phyloP scores from a whole-genome alignment of 2,113 vertebrate species.

The Spizaetus ornatus region DNA sequence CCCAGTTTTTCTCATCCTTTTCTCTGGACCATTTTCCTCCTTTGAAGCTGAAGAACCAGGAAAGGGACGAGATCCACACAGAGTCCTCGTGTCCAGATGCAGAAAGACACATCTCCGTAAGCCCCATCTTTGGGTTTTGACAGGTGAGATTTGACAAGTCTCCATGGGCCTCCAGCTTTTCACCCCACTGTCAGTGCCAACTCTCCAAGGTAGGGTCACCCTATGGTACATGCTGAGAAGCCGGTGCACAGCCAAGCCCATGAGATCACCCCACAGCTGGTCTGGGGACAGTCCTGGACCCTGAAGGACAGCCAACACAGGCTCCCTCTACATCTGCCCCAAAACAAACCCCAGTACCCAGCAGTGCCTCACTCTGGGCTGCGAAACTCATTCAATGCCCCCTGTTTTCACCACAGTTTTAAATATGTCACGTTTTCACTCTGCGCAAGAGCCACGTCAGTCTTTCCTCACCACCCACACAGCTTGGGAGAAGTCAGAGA shows the following conservation, averaged over 20 bases:
- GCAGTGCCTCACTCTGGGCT: not conserved
- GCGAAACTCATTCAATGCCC: not conserved
- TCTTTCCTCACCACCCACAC: not conserved
- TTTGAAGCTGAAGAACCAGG: not conserved
- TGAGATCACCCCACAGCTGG: not conserved
- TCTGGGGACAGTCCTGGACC: not conserved
- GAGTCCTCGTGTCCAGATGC: accelerated
- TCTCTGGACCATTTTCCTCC: not conserved
- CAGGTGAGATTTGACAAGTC: not conserved
- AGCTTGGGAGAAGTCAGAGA: not conserved
- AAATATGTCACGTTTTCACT: accelerated
- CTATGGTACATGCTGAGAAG: not conserved
- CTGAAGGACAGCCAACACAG: not conserved
- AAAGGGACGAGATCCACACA: not conserved
- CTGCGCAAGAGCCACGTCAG: not conserved
- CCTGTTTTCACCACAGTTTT: not conserved
- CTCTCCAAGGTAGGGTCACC: not conserved
- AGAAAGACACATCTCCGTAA: not conserved
- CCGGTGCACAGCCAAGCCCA: not conserved
- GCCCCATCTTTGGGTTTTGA: not conserved
- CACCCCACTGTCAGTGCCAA: not conserved
- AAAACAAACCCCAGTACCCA: not conserved
- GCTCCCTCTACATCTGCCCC: not conserved
- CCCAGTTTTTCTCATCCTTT: not conserved
- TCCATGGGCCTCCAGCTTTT: not conserved